Evolutionary conservation across 2,113 vertebrate species (phyloP).

Genomic region (Ciconia stormi): DNA sequence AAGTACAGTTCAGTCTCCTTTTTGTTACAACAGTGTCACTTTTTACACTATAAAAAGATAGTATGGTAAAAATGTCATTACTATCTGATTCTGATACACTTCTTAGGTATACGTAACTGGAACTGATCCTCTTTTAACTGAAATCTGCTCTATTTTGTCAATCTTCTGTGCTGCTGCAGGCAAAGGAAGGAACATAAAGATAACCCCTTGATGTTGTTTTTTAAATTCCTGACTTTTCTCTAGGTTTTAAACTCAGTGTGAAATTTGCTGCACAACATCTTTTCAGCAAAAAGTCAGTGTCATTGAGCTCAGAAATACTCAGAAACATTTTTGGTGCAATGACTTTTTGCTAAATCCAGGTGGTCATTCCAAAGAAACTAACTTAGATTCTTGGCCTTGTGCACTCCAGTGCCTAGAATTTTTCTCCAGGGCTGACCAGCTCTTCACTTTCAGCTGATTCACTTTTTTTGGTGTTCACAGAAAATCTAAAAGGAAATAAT

Average conservation of each 20-base stretch:
- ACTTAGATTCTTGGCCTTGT: neutral
- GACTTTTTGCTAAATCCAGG: neutral
- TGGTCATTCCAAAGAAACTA: neutral
- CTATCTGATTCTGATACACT: neutral
- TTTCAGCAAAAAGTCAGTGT: neutral
- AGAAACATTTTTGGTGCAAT: neutral
- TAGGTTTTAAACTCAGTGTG: neutral
- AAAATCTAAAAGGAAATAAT: neutral
- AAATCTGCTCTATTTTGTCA: neutral
- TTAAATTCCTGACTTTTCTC: neutral
- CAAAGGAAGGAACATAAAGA: neutral
- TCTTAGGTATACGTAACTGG: neutral
- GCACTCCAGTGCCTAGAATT: neutral
- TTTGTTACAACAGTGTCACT: neutral
- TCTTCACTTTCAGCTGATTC: neutral
- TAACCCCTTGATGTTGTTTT: neutral
- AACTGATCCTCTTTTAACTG: neutral
- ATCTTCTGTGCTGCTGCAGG: neutral
- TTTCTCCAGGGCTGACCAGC: neutral
- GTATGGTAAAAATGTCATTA: neutral
- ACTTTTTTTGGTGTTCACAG: neutral
- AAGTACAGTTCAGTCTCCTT: neutral
- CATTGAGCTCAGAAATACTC: neutral
- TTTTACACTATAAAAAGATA: neutral
- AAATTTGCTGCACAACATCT: neutral